Evolutionary conservation across 1,140 invertebrate genomes (phyloP).

Genomic region (Thalassaphorura encarpata): DNA sequence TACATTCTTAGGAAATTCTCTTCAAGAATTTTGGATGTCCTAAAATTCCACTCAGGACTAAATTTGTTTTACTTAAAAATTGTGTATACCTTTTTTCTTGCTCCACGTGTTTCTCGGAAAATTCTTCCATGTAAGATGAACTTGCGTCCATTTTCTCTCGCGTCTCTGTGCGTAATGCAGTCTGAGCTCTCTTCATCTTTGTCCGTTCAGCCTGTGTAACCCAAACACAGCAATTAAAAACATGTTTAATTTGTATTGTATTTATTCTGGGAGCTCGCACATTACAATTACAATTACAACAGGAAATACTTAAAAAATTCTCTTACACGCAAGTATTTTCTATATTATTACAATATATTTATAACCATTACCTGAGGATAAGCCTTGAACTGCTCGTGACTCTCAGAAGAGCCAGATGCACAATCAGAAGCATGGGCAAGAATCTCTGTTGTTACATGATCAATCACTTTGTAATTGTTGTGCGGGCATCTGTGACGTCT

Average conservation of each 20-base stretch:
- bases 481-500: slow-evolving; percentile 45
- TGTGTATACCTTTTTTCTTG: slow-evolving; percentile 33
- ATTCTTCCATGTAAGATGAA: slow-evolving; percentile 54
- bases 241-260: not conserved
- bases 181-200: slow-evolving; percentile 27
- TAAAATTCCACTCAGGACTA: slow-evolving; percentile 17
- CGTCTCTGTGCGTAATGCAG: slow-evolving; percentile 31
- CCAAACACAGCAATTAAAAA: slow-evolving; percentile 4
- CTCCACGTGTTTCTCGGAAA: slow-evolving; percentile 52
- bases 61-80: not conserved
- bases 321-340: not conserved
- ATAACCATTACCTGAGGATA: slow-evolving; percentile 13
- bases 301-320: not conserved
- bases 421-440: slow-evolving; percentile 5
- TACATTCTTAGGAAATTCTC: no score
- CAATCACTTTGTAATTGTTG: slow-evolving; percentile 29
- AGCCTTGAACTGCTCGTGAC: slow-evolving; percentile 26
- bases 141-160: slow-evolving; percentile 44
- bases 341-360: not conserved
- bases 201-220: slow-evolving; percentile 21
- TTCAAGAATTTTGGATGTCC: no score
- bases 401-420: slow-evolving; percentile 24
- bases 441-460: slow-evolving; percentile 23
- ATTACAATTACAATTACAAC: not conserved
- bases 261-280: not conserved